Evolutionary conservation across 1,140 invertebrate species (phyloP).

Genomic region (Streblospio benedicti): DNA sequence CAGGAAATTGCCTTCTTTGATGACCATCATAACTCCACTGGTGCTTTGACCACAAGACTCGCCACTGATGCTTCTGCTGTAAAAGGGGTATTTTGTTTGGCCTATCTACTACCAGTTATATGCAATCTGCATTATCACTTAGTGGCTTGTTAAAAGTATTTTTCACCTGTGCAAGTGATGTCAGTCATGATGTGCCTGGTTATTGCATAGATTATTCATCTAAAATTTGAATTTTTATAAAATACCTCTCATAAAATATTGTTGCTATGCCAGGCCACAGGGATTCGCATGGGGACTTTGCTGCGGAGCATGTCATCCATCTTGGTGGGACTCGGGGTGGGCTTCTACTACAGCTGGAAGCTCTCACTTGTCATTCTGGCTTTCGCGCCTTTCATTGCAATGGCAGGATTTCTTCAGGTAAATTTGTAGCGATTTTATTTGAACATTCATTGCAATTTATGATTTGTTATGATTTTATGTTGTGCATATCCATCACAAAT

Average conservation of each 20-base stretch:
- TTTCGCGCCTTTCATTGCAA: conserved; percentile 63
- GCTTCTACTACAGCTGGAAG: conserved; percentile 71
- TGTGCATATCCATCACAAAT: no score
- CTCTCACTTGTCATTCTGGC: conserved; percentile 69
- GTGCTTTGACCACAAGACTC: conserved; percentile 50
- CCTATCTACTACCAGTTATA: no score
- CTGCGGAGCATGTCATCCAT: conserved; percentile 48
- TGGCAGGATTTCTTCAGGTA: conserved; percentile 64
- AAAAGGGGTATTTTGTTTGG: conserved; percentile 47
- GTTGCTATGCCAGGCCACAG: conserved; percentile 49
- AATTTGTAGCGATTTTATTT: no score
- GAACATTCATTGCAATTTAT: no score
- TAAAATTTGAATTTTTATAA: no score
- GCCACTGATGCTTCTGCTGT: conserved; percentile 52
- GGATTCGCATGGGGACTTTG: conserved; percentile 44
- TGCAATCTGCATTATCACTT: no score
- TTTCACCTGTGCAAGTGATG: no score
- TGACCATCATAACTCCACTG: conserved; percentile 49
- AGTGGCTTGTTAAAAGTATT: no score
- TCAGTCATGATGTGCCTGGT: no score
- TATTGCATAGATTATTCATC: no score
- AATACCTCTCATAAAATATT: no score
- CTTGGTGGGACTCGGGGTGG: conserved; percentile 59
- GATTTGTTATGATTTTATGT: no score
- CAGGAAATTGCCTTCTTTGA: conserved; percentile 54